Evolutionary conservation across 2,113 vertebrate species (phyloP), one percentile per base, ranked within the genome.

Genomic region (Nyctereutes procyonoides): DNA sequence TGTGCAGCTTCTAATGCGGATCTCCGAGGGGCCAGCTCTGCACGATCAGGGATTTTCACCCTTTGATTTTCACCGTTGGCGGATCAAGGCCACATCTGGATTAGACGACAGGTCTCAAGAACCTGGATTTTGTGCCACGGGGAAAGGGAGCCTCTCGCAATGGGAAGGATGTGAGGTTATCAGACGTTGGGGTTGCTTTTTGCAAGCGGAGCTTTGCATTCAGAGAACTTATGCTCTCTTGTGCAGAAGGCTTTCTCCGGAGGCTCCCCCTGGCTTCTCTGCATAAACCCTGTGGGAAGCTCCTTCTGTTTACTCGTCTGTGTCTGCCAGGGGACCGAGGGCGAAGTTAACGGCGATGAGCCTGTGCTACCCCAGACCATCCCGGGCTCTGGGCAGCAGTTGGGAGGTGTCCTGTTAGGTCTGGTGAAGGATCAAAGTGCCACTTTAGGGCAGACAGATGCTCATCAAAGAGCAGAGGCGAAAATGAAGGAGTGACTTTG

Each of bases 81-180:
- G 60, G 43, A 19, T 85, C 63, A 65, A 3, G 30, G 62, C 73
- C 92, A 35, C 83, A 43, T 74, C 55, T 88, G 93, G 53, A 87
- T n/a, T 67, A 58, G 35, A 87, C 43, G 26, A 43, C 53, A 62
- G 32, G 35, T 62, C 93, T 22, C n/a, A 74, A 22, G 65, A 92
- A 69, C 55, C 73, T 83, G 65, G 79, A 38, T 43, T 85, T 13
- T 71, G 65, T 62, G 71, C 30, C 62, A 30, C 10, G 17, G 73
- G 93, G 80, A 48, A 65, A 93, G 26, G 15, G 81, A 88, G 56
- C 43, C n/a, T 88, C 14, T 28, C 74, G 84, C 73, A 88, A 95
- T 3, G 82, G 73, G 83, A 89, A 90, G 30, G 67, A 55, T 20
- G 55, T 60, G 67, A 55, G 85, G 24, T 88, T 67, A 56, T 82